A percentile compares a stretch with the other conserved stretches of the same genome.
phyloP scores from a whole-genome alignment of 30 jellyfish, hydroid and myxozoan species.

The Hydractinia echinata region DNA sequence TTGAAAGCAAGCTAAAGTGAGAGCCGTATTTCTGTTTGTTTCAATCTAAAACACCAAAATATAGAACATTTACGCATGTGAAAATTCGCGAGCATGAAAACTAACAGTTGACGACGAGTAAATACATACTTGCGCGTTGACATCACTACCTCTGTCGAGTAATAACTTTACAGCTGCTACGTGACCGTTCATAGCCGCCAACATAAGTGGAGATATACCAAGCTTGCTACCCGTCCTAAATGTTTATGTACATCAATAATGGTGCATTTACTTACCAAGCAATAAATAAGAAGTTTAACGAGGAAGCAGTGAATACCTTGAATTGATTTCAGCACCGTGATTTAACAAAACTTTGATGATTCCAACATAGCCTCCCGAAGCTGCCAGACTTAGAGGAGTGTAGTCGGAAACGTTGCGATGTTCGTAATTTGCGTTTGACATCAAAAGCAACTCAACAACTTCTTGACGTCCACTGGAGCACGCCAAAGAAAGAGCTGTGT shows the following conservation, averaged over 20 bases:
- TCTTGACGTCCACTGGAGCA: slow-evolving; percentile 98
- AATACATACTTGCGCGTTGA: slow-evolving; percentile 80
- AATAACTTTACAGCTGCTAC: slow-evolving; percentile 92
- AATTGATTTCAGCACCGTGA: slow-evolving; percentile 97
- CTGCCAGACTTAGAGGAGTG: slow-evolving; percentile 98
- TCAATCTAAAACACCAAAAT: slow-evolving; percentile 51
- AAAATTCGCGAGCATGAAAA: neutral
- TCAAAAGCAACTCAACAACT: slow-evolving; percentile 84
- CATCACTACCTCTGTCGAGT: slow-evolving; percentile 94
- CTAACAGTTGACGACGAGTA: neutral
- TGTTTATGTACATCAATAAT: neutral
- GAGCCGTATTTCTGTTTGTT: slow-evolving; percentile 95
- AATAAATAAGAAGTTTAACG: neutral
- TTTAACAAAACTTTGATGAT: slow-evolving; percentile 80
- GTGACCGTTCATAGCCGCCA: slow-evolving; percentile 99
- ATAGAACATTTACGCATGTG: neutral
- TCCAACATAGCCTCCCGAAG: slow-evolving; percentile 97
- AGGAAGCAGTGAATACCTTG: slow-evolving; percentile 46
- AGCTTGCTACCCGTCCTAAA: slow-evolving; percentile 95
- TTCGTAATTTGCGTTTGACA: slow-evolving; percentile 73
- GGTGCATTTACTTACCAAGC: neutral
- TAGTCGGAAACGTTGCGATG: slow-evolving; percentile 96
- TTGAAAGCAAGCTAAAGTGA: slow-evolving; percentile 96
- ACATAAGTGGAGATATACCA: slow-evolving; percentile 98
- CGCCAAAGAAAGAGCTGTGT: slow-evolving; percentile 96